Conservation (phyloP, 2,113 vertebrate species). For the Nerophis lumbriciformis region DNA sequence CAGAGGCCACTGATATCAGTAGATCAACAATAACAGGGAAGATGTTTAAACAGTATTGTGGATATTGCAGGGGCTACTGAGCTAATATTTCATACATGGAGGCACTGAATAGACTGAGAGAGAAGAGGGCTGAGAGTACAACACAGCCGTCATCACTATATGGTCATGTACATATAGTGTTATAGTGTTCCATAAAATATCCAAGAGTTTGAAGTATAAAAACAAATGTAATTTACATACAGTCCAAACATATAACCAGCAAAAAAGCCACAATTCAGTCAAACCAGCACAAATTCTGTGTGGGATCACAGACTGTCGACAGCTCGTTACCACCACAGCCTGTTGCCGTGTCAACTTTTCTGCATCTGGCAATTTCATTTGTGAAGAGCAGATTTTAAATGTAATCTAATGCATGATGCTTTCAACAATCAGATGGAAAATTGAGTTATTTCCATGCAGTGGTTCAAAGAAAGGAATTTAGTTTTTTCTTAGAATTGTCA, state of each 20-base stretch:
- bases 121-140: conserved; percentile 11
- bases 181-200: conserved; percentile 40
- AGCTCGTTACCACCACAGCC: conserved; percentile 32
- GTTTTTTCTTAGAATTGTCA: too few species aligned
- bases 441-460: conserved; percentile 35
- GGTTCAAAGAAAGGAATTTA: conserved; percentile 18
- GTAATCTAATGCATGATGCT: conserved; percentile 49
- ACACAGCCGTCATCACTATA: conserved; percentile 27
- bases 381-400: conserved; percentile 37
- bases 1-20: conserved; percentile 52
- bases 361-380: conserved; percentile 37
- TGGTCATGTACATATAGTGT: too few species aligned
- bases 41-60: conserved; percentile 55
- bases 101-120: conserved; percentile 28
- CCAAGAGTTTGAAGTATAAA: conserved; percentile 28
- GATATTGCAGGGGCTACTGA: conserved; percentile 34
- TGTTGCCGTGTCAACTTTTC: conserved; percentile 38
- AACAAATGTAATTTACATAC: conserved; percentile 16
- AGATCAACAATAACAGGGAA: conserved; percentile 60
- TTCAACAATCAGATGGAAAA: conserved; percentile 37
- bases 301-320: conserved; percentile 47
- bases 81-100: conserved; percentile 43
- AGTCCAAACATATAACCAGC: conserved; percentile 29
- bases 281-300: conserved; percentile 21
- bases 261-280: conserved; percentile 27